Base-by-base conservation (phyloP, 2,888 invertebrate species). In the Cybosia mesomella region DNA sequence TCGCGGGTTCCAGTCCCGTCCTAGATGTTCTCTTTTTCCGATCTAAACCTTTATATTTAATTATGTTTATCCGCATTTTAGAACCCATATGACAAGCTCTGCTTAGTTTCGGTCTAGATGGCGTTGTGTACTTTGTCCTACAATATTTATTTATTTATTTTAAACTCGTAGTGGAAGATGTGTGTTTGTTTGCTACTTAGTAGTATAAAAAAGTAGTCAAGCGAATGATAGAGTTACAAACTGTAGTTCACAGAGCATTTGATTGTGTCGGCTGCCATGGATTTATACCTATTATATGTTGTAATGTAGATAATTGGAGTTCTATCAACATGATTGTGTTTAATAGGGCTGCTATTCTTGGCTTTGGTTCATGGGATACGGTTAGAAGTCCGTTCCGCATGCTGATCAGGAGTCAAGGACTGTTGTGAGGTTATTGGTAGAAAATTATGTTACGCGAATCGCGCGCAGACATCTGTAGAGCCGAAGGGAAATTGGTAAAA, bases 321-420 rank as follows among this genome's bases (percentile, higher is more conserved):
- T 61, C 71, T 66, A 71, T 71, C 68, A 70, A 66, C 69, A 72
- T 78, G 80, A 74, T 74, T 78, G 65, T 58, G 67, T 72, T 67
- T 62, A 63, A 67, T 68, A 64, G 66, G 74, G 70, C 21, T 66
- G 58, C 61, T 68, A 65, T 69, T 59, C 28, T 73, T 69, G 55
- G 66, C 70, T 72, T 70, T 74, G 72, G 59, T 58, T 59, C 22
- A 55, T 60, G 21, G 61, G 32, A 57, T 43, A 58, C 18, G 62
- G 43, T 67, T 34, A 34, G 63, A 24, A 53, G 34, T 39, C 28
- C 10, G 54, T 60, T 39, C 24, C 28, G 53, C 54, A 60, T 66
- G 55, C 21, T 34, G 60, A 58, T 58, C 32, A 28, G n/a, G 8
- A 21, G 22, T 43, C 24, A 18, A 57, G 18, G 24, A 22, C 21